Percentiles rank a stretch among this genome's conserved stretches.
phyloP scores from a whole-genome alignment of 2,113 vertebrate species.

The Xiphorhynchus elegans region DNA sequence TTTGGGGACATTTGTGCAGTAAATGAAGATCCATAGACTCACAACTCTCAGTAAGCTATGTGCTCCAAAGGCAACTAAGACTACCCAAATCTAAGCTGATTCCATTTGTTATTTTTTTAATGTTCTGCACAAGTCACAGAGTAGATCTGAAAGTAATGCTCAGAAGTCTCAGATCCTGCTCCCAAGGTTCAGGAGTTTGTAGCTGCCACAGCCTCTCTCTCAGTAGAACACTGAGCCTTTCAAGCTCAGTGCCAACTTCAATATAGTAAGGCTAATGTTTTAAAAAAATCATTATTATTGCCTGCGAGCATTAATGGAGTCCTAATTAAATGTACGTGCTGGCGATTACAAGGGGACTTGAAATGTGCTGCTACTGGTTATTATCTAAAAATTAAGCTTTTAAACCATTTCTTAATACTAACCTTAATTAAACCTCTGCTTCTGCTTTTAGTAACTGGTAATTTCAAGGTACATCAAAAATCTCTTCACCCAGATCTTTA shows the following conservation, averaged over 20 bases:
- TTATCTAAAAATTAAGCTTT: not conserved
- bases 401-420: not conserved
- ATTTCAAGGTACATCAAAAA: not conserved
- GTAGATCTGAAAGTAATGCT: not conserved
- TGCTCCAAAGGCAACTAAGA: not conserved
- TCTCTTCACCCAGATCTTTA: not conserved
- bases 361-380: not conserved
- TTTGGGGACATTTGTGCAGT: not conserved
- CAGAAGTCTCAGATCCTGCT: not conserved
- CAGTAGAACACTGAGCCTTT: not conserved
- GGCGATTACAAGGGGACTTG: not conserved
- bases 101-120: not conserved
- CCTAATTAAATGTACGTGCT: not conserved
- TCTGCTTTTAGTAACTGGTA: not conserved
- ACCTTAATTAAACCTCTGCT: not conserved
- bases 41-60: not conserved
- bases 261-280: not conserved
- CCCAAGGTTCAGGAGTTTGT: not conserved
- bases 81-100: not conserved
- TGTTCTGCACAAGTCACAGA: not conserved
- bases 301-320: not conserved
- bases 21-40: not conserved
- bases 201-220: not conserved
- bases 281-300: not conserved
- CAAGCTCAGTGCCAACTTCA: not conserved